phyloP scores from a whole-genome alignment of 2,888 invertebrate species.

The Eilema depressum region DNA sequence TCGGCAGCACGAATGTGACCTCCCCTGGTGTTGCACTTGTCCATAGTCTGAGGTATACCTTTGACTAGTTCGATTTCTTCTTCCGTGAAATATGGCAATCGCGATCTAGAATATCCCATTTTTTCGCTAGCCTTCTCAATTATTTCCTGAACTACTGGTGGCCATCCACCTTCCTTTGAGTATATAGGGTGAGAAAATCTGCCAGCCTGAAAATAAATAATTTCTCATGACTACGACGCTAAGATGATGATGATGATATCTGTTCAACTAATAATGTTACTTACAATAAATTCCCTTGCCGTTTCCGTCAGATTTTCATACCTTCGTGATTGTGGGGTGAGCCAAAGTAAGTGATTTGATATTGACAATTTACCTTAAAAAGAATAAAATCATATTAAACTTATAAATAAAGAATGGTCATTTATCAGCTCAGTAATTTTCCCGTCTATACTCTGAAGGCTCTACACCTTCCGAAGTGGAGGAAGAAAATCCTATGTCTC shows the following conservation, averaged over 20 bases:
- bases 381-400: constrained; percentile 29
- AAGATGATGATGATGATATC: too few species aligned
- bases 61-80: background rate
- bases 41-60: background rate
- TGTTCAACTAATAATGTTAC: constrained; percentile 11
- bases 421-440: too few species aligned
- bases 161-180: constrained; percentile 81
- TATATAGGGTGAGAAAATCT: constrained; percentile 78
- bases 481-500: too few species aligned
- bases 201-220: constrained; percentile 45
- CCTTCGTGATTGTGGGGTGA: constrained; percentile 36
- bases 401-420: too few species aligned
- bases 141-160: constrained; percentile 70
- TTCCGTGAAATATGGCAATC: constrained; percentile 66
- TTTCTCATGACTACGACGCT: background rate
- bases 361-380: constrained; percentile 58
- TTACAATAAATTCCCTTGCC: constrained; percentile 45
- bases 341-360: constrained; percentile 54
- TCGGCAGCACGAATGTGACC: too few species aligned
- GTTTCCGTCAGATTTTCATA: constrained; percentile 47
- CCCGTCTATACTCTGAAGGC: too few species aligned
- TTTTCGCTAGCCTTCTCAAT: constrained; percentile 70
- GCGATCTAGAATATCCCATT: constrained; percentile 73
- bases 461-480: too few species aligned
- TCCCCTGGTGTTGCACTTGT: too few species aligned